Evolutionary conservation across 1,140 invertebrate species (phyloP).

Genomic region (Pseudomyrmex flavicornis): DNA sequence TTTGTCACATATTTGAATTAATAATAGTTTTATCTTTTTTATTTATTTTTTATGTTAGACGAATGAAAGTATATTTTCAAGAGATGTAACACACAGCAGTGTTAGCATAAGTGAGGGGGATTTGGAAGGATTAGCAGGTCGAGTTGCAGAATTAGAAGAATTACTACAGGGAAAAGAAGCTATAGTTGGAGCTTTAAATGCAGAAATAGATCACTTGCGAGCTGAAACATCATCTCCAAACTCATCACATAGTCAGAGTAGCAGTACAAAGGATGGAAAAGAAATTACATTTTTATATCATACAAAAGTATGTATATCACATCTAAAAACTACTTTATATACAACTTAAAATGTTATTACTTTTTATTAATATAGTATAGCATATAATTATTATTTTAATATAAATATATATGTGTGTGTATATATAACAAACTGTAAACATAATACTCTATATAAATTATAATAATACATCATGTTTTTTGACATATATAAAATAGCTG

Average conservation of each 20-base stretch:
- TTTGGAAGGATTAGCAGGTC: slow-evolving; percentile 81
- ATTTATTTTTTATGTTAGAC: slow-evolving; percentile 58
- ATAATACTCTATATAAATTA: neutral
- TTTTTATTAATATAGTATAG: too few species aligned
- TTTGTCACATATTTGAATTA: neutral
- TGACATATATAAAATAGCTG: slow-evolving; percentile 55
- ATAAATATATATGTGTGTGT: neutral
- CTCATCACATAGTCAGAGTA: slow-evolving; percentile 82
- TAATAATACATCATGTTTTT: slow-evolving; percentile 31
- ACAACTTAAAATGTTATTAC: too few species aligned
- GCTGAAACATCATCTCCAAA: slow-evolving; percentile 81
- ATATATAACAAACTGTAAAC: neutral
- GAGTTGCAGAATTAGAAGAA: slow-evolving; percentile 81
- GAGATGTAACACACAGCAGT: slow-evolving; percentile 79
- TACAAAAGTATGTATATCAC: slow-evolving; percentile 77
- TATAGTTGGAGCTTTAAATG: slow-evolving; percentile 79
- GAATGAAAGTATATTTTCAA: slow-evolving; percentile 75
- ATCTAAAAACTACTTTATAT: neutral
- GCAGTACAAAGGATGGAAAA: slow-evolving; percentile 75
- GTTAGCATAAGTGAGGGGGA: slow-evolving; percentile 84
- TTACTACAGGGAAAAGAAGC: slow-evolving; percentile 81
- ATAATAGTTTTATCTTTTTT: neutral
- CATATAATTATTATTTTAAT: neutral
- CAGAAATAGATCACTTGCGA: slow-evolving; percentile 82
- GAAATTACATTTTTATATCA: slow-evolving; percentile 79